Evolutionary conservation across 1,140 invertebrate genomes (phyloP), one percentile per base, ranked within the genome.

Genomic region (Diuraphis noxia): DNA sequence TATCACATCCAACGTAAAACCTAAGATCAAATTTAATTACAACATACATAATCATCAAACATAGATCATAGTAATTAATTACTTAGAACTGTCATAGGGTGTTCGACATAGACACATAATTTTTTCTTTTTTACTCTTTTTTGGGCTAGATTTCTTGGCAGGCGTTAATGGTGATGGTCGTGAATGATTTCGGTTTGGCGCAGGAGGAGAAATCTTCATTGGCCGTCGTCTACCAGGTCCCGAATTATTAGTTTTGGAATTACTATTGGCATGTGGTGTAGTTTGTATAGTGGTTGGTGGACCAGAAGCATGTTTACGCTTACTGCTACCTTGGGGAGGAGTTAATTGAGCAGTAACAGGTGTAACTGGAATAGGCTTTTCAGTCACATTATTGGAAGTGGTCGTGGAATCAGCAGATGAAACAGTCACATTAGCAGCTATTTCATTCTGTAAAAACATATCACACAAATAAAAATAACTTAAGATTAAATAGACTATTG

Each of bases 1-100:
- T 94, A 94, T 99, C 98, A 94, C 99, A 99, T 56, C 98, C 98
- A 92, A 99, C 98, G 94, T 99, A 99, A 94, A 99, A 99, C 94
- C 97, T 98, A 93, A 93, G 92, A 91, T 92, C 92, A 92, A 92
- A 88, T n/a, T 17, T 89, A 92, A 36, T 90, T 82, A 89, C 36
- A 85, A 56, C 38, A 88, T 43, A 77, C 38, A 87, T 87, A 82
- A 92, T 63, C 0, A 56, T 85, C 30, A 25, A 8, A 72, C 30
- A 38, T 25, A 34, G 72, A 2, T 25, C 23, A 84, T 30, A 7
- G 30, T 23, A n/a, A 7, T 36, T 84, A 46, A 63, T 94, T 94
- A 97, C 96, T 98, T 98, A 23, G 97, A 97, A 93, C 98, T 97
- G 94, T 99, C 98, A 94, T 99, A 99, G 10, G 98, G 98, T 63